phyloP scores from a whole-genome alignment of 2,888 invertebrate species.

The Hirtodrosophila confusa region DNA sequence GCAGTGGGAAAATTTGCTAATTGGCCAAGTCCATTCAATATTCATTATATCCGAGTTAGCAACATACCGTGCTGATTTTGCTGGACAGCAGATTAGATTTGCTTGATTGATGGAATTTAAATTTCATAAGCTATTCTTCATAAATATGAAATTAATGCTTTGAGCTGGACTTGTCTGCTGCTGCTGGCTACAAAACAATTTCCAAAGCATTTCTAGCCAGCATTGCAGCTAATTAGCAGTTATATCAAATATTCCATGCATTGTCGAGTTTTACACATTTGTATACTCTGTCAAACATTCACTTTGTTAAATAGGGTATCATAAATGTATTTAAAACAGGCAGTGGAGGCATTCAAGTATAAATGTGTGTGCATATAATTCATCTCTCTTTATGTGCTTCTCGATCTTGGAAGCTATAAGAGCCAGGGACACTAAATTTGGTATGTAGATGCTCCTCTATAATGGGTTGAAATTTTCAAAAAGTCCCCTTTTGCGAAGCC shows the following conservation, averaged over 20 bases:
- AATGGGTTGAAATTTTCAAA: no score
- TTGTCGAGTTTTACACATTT: not conserved
- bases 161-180: not conserved
- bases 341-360: no score
- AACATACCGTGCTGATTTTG: not conserved
- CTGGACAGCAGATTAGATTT: not conserved
- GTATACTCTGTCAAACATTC: no score
- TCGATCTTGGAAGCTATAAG: no score
- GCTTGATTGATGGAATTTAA: slow-evolving; percentile 20
- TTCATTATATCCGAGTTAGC: slow-evolving; percentile 17
- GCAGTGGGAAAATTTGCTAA: slow-evolving; percentile 6
- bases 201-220: slow-evolving; percentile 3
- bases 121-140: not conserved
- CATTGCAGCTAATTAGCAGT: not conserved
- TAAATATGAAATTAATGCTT: not conserved
- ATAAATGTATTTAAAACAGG: no score
- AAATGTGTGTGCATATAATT: no score
- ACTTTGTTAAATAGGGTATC: no score
- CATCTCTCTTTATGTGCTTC: no score
- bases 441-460: no score
- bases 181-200: not conserved
- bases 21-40: slow-evolving; percentile 27
- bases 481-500: no score
- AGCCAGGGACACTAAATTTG: no score
- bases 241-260: slow-evolving; percentile 1